phyloP scores from a whole-genome alignment of 1,140 invertebrate genomes.

The Hylaeus anthracinus region DNA sequence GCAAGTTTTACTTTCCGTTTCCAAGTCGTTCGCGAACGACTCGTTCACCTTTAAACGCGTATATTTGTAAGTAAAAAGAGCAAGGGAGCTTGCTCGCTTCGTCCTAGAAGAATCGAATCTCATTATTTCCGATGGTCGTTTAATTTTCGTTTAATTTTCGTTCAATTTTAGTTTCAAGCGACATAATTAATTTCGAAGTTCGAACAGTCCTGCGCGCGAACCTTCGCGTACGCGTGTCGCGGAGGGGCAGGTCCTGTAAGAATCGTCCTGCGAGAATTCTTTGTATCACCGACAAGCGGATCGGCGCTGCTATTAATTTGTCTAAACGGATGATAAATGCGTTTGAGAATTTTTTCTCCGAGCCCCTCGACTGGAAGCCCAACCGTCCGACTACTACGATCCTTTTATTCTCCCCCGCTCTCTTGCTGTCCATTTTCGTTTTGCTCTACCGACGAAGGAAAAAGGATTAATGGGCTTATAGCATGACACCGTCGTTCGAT shows the following conservation, averaged over 20 bases:
- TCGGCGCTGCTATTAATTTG: conserved; percentile 57
- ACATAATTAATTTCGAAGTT: no score
- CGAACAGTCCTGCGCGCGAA: background rate
- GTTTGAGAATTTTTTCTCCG: conserved; percentile 16
- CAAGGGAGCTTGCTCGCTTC: no score
- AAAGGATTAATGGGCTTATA: conserved; percentile 68
- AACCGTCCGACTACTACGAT: conserved; percentile 18
- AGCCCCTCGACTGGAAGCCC: background rate
- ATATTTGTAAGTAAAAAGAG: no score
- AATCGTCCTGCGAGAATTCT: background rate
- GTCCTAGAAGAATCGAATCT: no score
- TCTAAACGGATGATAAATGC: conserved; percentile 44
- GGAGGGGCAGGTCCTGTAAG: background rate
- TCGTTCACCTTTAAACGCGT: no score
- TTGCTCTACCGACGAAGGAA: conserved; percentile 38
- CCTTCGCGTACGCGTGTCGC: background rate
- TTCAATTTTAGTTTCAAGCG: no score
- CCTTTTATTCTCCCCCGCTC: conserved; percentile 14
- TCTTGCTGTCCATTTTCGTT: background rate
- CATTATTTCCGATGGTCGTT: no score
- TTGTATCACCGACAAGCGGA: conserved; percentile 17
- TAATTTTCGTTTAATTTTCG: no score
- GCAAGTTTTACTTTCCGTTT: no score
- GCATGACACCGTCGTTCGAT: conserved; percentile 65
- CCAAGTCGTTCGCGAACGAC: no score